A percentile compares a stretch with the other conserved stretches of the same genome.
These are phyloP conservation scores for Cherax quadricarinatus DNA, from an alignment of 1,140 invertebrate species.

Conservation along the genomic window DNA sequence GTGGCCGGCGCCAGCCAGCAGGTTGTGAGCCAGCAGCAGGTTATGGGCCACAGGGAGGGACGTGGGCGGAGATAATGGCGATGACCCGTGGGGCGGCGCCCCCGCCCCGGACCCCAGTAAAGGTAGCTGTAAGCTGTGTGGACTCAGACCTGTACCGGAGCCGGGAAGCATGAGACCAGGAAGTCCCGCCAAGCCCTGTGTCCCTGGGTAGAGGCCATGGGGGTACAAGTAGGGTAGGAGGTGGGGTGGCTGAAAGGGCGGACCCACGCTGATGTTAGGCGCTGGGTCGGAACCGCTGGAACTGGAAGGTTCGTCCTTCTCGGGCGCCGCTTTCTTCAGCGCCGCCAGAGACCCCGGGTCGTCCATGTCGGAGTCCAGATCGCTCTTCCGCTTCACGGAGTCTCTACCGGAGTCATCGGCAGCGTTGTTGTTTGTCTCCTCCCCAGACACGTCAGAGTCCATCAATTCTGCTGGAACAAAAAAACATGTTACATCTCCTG, in stretches of 20 bases:
- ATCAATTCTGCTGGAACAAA: constrained; percentile 57
- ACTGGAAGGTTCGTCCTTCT: constrained; percentile 68
- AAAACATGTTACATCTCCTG: neutral
- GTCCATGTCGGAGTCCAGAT: constrained; percentile 71
- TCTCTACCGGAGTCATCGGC: constrained; percentile 71
- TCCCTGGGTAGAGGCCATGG: constrained; percentile 85
- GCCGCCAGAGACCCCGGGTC: constrained; percentile 62
- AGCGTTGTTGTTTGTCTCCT: constrained; percentile 73
- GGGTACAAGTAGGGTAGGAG: constrained; percentile 92
- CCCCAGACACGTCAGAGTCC: constrained; percentile 71
- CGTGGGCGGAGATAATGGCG: constrained; percentile 65
- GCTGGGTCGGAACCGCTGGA: constrained; percentile 62
- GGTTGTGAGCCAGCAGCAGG: constrained; percentile 73
- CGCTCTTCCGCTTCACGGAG: constrained; percentile 70
- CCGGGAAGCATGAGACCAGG: constrained; percentile 76
- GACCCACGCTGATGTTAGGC: constrained; percentile 88
- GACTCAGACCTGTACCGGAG: constrained; percentile 72
- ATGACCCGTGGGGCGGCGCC: constrained; percentile 55
- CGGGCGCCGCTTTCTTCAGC: constrained; percentile 70
- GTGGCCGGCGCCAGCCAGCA: constrained; percentile 80
- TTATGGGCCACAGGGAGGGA: constrained; percentile 72
- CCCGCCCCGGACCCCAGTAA: constrained; percentile 67
- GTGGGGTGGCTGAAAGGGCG: constrained; percentile 87
- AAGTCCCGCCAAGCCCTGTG: constrained; percentile 81
- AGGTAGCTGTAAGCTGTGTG: constrained; percentile 60